Evolutionary conservation across 2,797 vertebrate species (phyloP).

Genomic region (Atherinosoma microstoma): DNA sequence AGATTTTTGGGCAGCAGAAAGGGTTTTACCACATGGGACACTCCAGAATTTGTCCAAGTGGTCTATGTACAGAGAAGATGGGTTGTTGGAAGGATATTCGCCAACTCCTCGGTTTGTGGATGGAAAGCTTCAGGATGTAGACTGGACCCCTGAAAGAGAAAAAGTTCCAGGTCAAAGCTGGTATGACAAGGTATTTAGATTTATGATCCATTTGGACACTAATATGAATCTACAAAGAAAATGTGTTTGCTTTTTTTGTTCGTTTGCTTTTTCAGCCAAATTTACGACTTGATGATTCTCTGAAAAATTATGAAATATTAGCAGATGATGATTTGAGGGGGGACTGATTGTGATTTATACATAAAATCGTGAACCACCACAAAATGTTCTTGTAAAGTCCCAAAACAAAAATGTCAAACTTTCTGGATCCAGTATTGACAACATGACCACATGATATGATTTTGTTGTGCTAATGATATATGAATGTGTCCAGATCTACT

Average conservation of each 20-base stretch:
- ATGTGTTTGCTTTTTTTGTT: too few relatives aligned
- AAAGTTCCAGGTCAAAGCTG: conserved; percentile 82
- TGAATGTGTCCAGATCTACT: conserved; percentile 88
- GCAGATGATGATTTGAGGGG: background rate
- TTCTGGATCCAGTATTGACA: conserved; percentile 22
- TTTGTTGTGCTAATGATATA: conserved; percentile 40
- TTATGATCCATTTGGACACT: background rate
- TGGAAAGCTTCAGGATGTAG: conserved; percentile 53
- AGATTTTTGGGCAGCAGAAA: conserved; percentile 85
- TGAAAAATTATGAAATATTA: too few relatives aligned
- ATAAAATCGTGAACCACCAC: background rate
- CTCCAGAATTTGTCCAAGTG: conserved; percentile 82
- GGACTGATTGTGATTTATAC: background rate
- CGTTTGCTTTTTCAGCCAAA: too few relatives aligned
- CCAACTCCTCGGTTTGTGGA: conserved; percentile 54
- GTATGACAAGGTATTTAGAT: conserved; percentile 90
- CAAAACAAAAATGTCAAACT: conserved; percentile 4
- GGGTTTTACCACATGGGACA: conserved; percentile 81
- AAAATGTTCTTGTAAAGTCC: conserved; percentile 3
- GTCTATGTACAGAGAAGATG: conserved; percentile 81
- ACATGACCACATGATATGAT: conserved; percentile 15
- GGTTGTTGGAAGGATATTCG: conserved; percentile 74
- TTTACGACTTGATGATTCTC: too few relatives aligned
- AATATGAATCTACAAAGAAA: background rate
- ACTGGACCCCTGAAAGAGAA: conserved; percentile 82